Base-by-base conservation (phyloP, 2,113 vertebrate species). In the Chaetodon trifascialis region DNA sequence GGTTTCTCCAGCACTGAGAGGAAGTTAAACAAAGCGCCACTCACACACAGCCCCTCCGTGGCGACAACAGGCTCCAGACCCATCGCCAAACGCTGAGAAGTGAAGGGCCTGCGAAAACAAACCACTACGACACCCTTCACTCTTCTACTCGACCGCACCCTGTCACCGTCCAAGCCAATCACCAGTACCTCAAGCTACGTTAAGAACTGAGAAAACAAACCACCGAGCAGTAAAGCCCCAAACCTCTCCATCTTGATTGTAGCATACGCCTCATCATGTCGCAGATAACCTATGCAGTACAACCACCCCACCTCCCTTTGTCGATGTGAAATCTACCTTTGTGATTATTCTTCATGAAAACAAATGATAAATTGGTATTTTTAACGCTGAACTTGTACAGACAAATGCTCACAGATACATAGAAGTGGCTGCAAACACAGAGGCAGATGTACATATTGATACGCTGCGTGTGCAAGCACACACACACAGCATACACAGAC, bases 1-100 rank as follows among this genome's bases (percentile, higher is more conserved):
- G 93, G 91, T 94, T 94, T 88, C 93, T 94, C 55, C 71, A 84
- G 89, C 93, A 92, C 91, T 94, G 92, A 95, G 93, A 94, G 94
- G 92, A 94, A 94, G 92, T 94, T 93, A 95, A 95, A 95, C 93
- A 95, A 94, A 92, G 91, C 88, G 19, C 82, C 93, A 91, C 93
- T 94, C 92, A 91, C 90, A 86, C 84, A 60, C 90, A 85, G 87
- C 87, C 83, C 72, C 87, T 92, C 90, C 70, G 81, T 70, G 72
- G 88, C 83, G 92, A 91, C 92, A 90, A 88, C 86, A 90, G 86
- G 86, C 88, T 90, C 86, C 88, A 88, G 85, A 90, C 82, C 91
- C 86, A 86, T 88, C 82, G 81, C 77, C 82, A 88, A 91, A 88
- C 47, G 87, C 92, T 90, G 89, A 86, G 92, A 93, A 90, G 88